Conservation (phyloP, 2,888 invertebrate species). For the Luffia ferchaultella region DNA sequence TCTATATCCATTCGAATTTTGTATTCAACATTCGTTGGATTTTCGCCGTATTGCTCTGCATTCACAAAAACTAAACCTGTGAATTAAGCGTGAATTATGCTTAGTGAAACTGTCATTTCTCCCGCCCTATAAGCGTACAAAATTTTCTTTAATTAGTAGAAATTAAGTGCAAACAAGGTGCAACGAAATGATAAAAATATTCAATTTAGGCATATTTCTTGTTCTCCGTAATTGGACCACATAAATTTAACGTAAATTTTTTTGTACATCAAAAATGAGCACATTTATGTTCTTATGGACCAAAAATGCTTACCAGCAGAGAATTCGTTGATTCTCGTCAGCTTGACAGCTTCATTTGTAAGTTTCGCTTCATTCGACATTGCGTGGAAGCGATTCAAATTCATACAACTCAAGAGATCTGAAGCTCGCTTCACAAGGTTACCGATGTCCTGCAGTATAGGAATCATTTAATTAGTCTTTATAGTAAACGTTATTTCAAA, state of each 20-base stretch:
- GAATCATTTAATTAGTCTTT: not conserved
- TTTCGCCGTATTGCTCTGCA: conserved; percentile 20
- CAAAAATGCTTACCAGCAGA: conserved; percentile 73
- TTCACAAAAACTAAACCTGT: conserved; percentile 51
- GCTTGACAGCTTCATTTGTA: conserved; percentile 60
- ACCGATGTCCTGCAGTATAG: conserved; percentile 34
- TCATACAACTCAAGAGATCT: conserved; percentile 69
- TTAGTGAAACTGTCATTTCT: not conserved
- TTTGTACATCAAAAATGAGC: too few relatives aligned
- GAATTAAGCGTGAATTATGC: conserved; percentile 3
- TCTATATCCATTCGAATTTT: conserved; percentile 78
- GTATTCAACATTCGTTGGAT: conserved; percentile 59
- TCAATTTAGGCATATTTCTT: too few relatives aligned
- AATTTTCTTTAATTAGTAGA: not conserved
- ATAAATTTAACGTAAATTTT: too few relatives aligned
- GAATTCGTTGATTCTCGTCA: conserved; percentile 70
- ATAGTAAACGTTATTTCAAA: not conserved
- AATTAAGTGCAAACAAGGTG: not conserved
- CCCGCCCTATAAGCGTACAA: not conserved
- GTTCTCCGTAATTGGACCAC: too few relatives aligned
- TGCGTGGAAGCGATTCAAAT: conserved; percentile 65
- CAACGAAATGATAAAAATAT: not conserved
- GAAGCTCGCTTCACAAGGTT: conserved; percentile 62
- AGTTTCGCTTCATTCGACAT: conserved; percentile 60
- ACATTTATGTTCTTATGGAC: too few relatives aligned